Percentiles rank a stretch among this genome's conserved stretches.
These are phyloP conservation scores for Prosapia bicincta DNA, from an alignment of 2,888 invertebrate species.

Conservation along the genomic window DNA sequence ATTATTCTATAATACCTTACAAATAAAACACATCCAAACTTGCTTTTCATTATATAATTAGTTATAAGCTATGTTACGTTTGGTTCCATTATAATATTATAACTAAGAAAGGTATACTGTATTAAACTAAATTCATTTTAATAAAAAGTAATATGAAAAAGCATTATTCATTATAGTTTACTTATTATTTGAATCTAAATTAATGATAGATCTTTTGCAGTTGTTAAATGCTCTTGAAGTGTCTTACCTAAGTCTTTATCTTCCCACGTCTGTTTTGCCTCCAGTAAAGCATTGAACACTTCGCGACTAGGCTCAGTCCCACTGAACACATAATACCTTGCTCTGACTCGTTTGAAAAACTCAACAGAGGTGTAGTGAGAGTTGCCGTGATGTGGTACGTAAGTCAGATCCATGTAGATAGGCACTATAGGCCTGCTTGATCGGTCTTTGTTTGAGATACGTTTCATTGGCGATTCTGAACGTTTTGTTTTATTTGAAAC, in stretches of 20 bases:
- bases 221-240: conserved; percentile 72
- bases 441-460: conserved; percentile 64
- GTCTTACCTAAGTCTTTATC: conserved; percentile 84
- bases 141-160: no score
- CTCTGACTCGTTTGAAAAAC: conserved; percentile 90
- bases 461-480: conserved; percentile 55
- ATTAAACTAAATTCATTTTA: no score
- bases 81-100: no score
- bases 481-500: conserved; percentile 36
- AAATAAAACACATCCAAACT: no score
- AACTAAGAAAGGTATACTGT: no score
- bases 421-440: conserved; percentile 58
- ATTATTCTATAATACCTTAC: no score
- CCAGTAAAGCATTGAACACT: conserved; percentile 88
- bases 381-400: conserved; percentile 95
- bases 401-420: conserved; percentile 91
- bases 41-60: no score
- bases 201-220: no score
- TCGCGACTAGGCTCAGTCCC: conserved; percentile 92
- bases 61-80: no score
- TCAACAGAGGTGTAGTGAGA: conserved; percentile 91
- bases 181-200: no score
- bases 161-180: no score
- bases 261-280: conserved; percentile 96
- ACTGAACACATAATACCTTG: conserved; percentile 94